These are phyloP conservation scores for Rhamphomyia laevipes DNA, from an alignment of 2,888 invertebrate species.

Conservation along the genomic window DNA sequence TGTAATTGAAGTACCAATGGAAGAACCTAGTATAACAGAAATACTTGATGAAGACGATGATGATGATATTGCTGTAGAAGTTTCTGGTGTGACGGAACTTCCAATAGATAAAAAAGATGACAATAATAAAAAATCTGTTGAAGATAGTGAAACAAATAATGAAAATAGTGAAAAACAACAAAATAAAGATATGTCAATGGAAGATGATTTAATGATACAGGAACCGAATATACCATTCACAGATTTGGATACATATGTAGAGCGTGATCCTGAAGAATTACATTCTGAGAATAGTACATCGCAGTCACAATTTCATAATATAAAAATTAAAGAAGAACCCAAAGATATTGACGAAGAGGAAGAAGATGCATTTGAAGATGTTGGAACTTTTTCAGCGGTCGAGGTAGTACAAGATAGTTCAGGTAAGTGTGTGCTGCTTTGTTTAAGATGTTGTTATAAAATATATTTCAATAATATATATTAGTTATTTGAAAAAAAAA, in stretches of 20 bases:
- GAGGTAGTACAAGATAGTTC: constrained; percentile 33
- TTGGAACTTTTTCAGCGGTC: constrained; percentile 33
- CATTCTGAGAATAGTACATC: constrained; percentile 20
- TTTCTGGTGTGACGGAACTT: neutral
- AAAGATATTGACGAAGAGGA: constrained; percentile 44
- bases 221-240: constrained; percentile 38
- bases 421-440: constrained; percentile 23
- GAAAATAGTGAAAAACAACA: constrained; percentile 13
- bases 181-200: constrained; percentile 17
- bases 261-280: constrained; percentile 22
- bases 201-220: constrained; percentile 37
- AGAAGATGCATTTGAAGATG: constrained; percentile 37
- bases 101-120: constrained; percentile 10
- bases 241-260: constrained; percentile 34
- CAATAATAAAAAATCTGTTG: constrained; percentile 1
- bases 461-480: no score
- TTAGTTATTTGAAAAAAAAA: no score
- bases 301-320: constrained; percentile 29
- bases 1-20: constrained; percentile 54
- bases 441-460: no score
- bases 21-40: constrained; percentile 51
- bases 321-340: constrained; percentile 62
- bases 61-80: constrained; percentile 6
- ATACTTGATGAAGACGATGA: constrained; percentile 38
- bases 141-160: constrained; percentile 1